phyloP scores from a whole-genome alignment of 1,140 invertebrate genomes.

The Phymastichus coffea region DNA sequence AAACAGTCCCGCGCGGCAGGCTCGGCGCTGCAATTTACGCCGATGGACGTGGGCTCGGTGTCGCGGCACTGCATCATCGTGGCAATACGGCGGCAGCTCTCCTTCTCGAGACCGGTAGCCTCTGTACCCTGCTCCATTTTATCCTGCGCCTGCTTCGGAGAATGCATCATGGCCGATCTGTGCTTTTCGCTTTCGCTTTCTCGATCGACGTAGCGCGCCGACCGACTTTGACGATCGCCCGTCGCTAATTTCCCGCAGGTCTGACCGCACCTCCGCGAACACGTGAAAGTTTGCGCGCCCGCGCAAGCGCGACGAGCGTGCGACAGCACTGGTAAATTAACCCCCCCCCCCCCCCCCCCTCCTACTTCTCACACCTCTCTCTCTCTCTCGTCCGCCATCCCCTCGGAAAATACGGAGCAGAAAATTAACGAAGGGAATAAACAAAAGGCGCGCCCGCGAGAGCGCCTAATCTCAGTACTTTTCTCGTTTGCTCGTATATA shows the following conservation, averaged over 20 bases:
- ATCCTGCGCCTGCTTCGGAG: not conserved
- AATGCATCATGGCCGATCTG: not conserved
- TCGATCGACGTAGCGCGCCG: no score
- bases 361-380: not conserved
- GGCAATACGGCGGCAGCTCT: slow-evolving; percentile 15
- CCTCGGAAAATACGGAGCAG: not conserved
- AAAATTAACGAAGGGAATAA: not conserved
- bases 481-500: no score
- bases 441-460: slow-evolving; percentile 22
- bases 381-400: not conserved
- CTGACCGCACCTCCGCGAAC: no score
- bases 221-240: no score
- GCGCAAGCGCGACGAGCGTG: no score
- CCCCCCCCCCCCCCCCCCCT: not conserved
- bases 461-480: slow-evolving; percentile 7
- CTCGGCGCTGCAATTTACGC: slow-evolving; percentile 38
- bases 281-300: no score
- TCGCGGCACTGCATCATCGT: slow-evolving; percentile 37
- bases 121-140: slow-evolving; percentile 8
- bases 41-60: slow-evolving; percentile 39
- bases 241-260: no score
- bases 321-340: no score
- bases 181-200: no score
- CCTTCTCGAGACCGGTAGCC: slow-evolving; percentile 1
- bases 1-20: not conserved